These are phyloP conservation scores for Anodontia alba DNA, from an alignment of 2,888 invertebrate species.

Conservation along the genomic window DNA sequence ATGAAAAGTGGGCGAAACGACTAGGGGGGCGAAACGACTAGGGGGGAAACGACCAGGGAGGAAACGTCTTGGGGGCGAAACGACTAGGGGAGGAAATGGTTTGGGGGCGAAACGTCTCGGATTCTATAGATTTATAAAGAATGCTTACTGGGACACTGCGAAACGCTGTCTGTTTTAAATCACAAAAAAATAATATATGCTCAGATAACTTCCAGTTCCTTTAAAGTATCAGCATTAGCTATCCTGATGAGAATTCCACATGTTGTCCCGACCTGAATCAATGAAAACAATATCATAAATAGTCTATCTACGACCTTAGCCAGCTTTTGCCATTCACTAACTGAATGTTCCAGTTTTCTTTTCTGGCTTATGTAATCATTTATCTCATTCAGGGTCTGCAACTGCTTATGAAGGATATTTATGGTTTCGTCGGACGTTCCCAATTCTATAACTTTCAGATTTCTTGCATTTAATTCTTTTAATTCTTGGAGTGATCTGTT, in stretches of 20 bases:
- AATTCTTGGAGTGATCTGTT: slow-evolving; percentile 2
- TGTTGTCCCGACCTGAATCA: slow-evolving; percentile 36
- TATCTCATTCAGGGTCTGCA: slow-evolving; percentile 57
- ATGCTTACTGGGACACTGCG: too few relatives aligned
- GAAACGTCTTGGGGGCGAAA: too few relatives aligned
- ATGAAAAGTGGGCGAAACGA: too few relatives aligned
- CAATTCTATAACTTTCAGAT: background rate
- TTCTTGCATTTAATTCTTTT: slow-evolving; percentile 20
- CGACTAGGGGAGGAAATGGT: too few relatives aligned
- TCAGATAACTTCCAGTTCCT: background rate
- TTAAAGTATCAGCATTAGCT: background rate
- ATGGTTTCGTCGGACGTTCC: slow-evolving; percentile 31
- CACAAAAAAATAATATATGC: too few relatives aligned
- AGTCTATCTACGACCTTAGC: slow-evolving; percentile 66
- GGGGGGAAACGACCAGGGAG: too few relatives aligned
- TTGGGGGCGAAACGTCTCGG: too few relatives aligned
- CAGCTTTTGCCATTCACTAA: slow-evolving; percentile 66
- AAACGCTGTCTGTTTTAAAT: too few relatives aligned
- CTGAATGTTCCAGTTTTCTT: slow-evolving; percentile 48
- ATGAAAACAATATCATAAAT: slow-evolving; percentile 62
- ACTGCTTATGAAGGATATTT: slow-evolving; percentile 58
- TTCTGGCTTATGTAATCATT: slow-evolving; percentile 58
- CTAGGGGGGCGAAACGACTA: too few relatives aligned
- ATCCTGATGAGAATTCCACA: background rate
- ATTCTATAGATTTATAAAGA: too few relatives aligned